Evolutionary conservation across 2,113 vertebrate genomes (phyloP), one percentile per base, ranked within the genome.

Genomic region (Megaleporinus macrocephalus): DNA sequence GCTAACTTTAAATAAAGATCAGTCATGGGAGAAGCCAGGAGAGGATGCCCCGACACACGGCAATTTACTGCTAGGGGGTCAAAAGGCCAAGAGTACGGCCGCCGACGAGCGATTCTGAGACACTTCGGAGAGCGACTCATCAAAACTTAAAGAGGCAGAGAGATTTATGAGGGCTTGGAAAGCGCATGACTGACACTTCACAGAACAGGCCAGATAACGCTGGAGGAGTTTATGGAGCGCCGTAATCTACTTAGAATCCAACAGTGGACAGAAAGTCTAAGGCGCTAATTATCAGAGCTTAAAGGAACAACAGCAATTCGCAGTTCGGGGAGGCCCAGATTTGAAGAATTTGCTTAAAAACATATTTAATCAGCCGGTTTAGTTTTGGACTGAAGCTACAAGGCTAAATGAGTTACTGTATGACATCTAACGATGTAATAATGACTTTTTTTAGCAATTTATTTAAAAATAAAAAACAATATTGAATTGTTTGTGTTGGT

Each of bases 1-100:
- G 91, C 83, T 83, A 90, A 90, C 91, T 90, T 91, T 84, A 89
- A 77, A 90, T 83, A 78, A 70, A 90, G 84, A 88, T 80, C 57
- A 78, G 80, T 79, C 88, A 85, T 78, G 85, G 86, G 86, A 86
- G 71, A 83, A 84, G 86, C 79, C 63, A 73, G 80, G 61, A 69
- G 65, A 80, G 30, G 47, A 51, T 86, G 30, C 72, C 80, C 84
- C 49, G 47, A 83, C 68, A 78, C 78, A 66, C 4, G 76, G 81
- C 76, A 80, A 55, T 82, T 80, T 82, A 78, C 73, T 55, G 70
- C 20, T 41, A 74, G 73, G 66, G 89, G 90, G 89, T 90, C 78
- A 88, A 89, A 90, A 89, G 87, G 68, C 85, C 84, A 57, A 65
- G 0, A 57, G 73, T 13, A 69, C 7, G 84, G 86, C 84, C 79